These are phyloP conservation scores for Sebastes baramenuke DNA, from an alignment of 2,797 vertebrate genomes.

Conservation along the genomic window DNA sequence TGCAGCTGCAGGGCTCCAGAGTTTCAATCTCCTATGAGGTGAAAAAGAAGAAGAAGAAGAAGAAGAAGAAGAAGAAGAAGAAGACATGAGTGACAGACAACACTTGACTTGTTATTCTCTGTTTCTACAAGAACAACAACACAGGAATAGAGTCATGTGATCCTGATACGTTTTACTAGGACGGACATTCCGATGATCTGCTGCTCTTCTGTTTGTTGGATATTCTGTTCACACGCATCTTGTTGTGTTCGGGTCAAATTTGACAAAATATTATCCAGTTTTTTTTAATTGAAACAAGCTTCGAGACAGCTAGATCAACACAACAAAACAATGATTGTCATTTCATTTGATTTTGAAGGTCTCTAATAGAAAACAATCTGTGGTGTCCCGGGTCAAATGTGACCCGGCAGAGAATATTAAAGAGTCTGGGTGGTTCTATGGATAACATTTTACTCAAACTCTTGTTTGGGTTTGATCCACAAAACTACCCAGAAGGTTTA, in stretches of 20 bases:
- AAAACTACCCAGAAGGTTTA: neutral
- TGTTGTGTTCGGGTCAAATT: no score
- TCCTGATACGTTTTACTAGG: neutral
- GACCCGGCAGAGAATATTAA: no score
- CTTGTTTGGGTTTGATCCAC: neutral
- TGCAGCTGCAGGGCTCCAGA: conserved; percentile 97
- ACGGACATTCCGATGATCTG: neutral
- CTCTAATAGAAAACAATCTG: no score
- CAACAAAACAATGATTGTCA: no score
- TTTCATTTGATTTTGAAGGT: no score
- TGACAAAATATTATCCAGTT: no score
- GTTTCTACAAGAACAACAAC: neutral
- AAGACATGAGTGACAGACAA: neutral
- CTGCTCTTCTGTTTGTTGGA: neutral
- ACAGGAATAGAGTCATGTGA: neutral
- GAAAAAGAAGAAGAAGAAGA: no score
- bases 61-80: neutral
- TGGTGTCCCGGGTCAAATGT: no score
- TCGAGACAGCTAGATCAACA: no score
- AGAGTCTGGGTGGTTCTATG: no score
- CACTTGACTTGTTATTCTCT: neutral
- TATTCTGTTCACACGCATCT: neutral
- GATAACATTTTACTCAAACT: no score
- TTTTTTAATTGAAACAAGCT: no score
- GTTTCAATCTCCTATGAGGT: conserved; percentile 94